Evolutionary conservation across 2,113 vertebrate species (phyloP).

Genomic region (Manacus vitellinus): DNA sequence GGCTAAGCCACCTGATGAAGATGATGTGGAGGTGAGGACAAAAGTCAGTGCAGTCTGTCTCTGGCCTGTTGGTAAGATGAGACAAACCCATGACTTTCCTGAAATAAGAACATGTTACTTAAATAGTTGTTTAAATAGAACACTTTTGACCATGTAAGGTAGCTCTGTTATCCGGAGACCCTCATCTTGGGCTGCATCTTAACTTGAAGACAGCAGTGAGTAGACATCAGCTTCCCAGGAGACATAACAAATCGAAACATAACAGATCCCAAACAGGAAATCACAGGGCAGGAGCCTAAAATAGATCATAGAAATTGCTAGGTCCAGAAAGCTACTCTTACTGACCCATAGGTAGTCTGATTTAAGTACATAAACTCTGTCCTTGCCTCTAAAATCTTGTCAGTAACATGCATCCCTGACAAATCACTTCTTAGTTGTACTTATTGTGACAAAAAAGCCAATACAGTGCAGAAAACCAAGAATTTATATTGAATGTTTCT

Average conservation of each 20-base stretch:
- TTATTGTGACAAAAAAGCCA: not conserved
- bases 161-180: not conserved
- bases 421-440: not conserved
- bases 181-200: not conserved
- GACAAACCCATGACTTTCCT: not conserved
- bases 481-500: not conserved
- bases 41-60: not conserved
- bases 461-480: not conserved
- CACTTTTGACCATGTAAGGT: not conserved
- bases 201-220: not conserved
- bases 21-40: fast-evolving
- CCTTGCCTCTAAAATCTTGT: not conserved
- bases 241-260: fast-evolving
- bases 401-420: fast-evolving
- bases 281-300: not conserved
- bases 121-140: not conserved
- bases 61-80: not conserved
- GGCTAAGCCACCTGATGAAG: not conserved
- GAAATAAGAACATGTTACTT: not conserved
- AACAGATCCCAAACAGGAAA: not conserved
- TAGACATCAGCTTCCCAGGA: not conserved
- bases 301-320: not conserved
- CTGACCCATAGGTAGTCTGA: not conserved
- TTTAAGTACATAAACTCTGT: not conserved
- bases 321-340: not conserved